A percentile compares a stretch with the other conserved stretches of the same genome.
Conservation (phyloP, 1,140 invertebrate genomes). For the Drosophila asahinai region DNA sequence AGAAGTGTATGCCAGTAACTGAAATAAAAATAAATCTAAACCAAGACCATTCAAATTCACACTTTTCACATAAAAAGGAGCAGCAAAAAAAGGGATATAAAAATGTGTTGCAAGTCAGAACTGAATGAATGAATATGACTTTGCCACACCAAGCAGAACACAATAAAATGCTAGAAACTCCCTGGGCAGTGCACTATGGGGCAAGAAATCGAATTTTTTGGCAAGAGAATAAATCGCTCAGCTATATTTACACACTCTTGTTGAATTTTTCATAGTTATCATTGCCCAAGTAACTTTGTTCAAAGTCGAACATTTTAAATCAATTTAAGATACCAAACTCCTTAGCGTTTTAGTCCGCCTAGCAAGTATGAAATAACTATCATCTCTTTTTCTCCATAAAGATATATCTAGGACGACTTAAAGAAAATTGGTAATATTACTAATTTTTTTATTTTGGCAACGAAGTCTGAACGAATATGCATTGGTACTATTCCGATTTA, state of each 20-base stretch:
- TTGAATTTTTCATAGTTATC: no score
- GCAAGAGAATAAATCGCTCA: not conserved
- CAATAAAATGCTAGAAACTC: constrained; percentile 68
- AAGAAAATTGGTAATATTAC: no score
- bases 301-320: no score
- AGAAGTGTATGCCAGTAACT: constrained; percentile 39
- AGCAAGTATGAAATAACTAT: no score
- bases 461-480: no score
- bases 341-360: no score
- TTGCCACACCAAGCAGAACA: constrained; percentile 60
- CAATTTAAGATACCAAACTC: no score
- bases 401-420: no score
- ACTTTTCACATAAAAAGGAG: constrained; percentile 59
- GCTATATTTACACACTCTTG: not conserved
- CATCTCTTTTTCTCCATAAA: no score
- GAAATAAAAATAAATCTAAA: constrained; percentile 29
- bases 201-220: not conserved
- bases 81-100: constrained; percentile 56
- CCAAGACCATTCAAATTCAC: constrained; percentile 59
- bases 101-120: constrained; percentile 79
- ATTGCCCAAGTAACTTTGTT: no score
- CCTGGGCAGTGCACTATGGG: constrained; percentile 12
- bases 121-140: constrained; percentile 78
- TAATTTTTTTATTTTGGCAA: no score
- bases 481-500: no score